These are phyloP conservation scores for Toxotes lorentzi DNA, from an alignment of 2,797 vertebrate genomes.

Conservation along the genomic window DNA sequence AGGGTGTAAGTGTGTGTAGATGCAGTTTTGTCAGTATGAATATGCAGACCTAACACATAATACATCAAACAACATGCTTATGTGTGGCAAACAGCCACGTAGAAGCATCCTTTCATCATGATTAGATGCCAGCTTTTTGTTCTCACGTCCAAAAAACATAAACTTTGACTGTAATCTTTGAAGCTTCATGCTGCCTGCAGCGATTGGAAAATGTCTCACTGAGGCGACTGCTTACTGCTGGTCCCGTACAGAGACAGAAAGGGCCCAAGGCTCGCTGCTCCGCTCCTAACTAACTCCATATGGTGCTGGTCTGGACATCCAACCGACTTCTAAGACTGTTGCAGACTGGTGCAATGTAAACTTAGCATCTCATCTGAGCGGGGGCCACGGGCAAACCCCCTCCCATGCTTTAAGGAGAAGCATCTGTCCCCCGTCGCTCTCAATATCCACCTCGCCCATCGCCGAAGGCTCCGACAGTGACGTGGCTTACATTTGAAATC, in stretches of 20 bases:
- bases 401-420: slow-evolving; percentile 61
- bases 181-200: slow-evolving; percentile 72
- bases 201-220: slow-evolving; percentile 64
- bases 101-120: slow-evolving; percentile 66
- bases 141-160: slow-evolving; percentile 68
- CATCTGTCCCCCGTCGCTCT: slow-evolving; percentile 68
- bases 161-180: slow-evolving; percentile 77
- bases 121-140: slow-evolving; percentile 67
- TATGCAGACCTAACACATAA: background rate
- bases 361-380: slow-evolving; percentile 71
- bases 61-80: slow-evolving; percentile 9
- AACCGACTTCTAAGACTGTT: slow-evolving; percentile 78
- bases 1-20: background rate
- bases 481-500: slow-evolving; percentile 39
- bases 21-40: slow-evolving; percentile 8
- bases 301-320: slow-evolving; percentile 77
- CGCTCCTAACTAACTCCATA: slow-evolving; percentile 82
- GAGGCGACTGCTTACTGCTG: slow-evolving; percentile 64
- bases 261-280: slow-evolving; percentile 61
- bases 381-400: slow-evolving; percentile 46
- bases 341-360: slow-evolving; percentile 75
- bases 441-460: slow-evolving; percentile 57
- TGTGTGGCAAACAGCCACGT: slow-evolving; percentile 16
- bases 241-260: slow-evolving; percentile 66
- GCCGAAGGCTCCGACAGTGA: slow-evolving; percentile 36